Evolutionary conservation across 2,888 invertebrate genomes (phyloP).

Genomic region (Drosophila kokeensis): DNA sequence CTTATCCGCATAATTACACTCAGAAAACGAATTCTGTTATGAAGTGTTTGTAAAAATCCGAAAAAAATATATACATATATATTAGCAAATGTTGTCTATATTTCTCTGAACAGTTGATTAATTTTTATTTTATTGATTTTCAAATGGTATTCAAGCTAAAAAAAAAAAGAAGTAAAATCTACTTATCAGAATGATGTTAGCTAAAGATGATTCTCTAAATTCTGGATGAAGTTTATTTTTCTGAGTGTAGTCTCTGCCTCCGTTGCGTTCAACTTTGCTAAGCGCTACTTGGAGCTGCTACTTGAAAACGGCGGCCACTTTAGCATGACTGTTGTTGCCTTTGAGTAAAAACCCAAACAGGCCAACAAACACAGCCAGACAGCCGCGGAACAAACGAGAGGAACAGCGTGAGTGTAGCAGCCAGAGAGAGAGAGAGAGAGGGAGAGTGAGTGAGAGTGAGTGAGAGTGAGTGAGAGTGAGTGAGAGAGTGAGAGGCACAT

Average conservation of each 20-base stretch:
- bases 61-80: neutral
- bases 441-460: neutral
- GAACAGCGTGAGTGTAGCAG: neutral
- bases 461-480: neutral
- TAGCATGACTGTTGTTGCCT: slow-evolving; percentile 15
- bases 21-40: neutral
- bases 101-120: neutral
- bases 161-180: neutral
- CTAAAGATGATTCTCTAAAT: neutral
- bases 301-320: slow-evolving; percentile 40
- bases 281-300: slow-evolving; percentile 35
- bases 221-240: neutral
- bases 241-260: slow-evolving; percentile 6
- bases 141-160: neutral
- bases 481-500: neutral
- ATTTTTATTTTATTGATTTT: too few relatives aligned
- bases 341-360: slow-evolving; percentile 22
- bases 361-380: slow-evolving; percentile 5
- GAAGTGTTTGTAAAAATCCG: too few relatives aligned
- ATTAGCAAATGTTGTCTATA: too few relatives aligned
- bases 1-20: slow-evolving; percentile 7
- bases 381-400: neutral
- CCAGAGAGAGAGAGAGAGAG: neutral
- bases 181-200: neutral
- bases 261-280: slow-evolving; percentile 10